These are phyloP conservation scores for Sarcoramphus papa DNA, from an alignment of 2,797 vertebrate species.

Conservation along the genomic window DNA sequence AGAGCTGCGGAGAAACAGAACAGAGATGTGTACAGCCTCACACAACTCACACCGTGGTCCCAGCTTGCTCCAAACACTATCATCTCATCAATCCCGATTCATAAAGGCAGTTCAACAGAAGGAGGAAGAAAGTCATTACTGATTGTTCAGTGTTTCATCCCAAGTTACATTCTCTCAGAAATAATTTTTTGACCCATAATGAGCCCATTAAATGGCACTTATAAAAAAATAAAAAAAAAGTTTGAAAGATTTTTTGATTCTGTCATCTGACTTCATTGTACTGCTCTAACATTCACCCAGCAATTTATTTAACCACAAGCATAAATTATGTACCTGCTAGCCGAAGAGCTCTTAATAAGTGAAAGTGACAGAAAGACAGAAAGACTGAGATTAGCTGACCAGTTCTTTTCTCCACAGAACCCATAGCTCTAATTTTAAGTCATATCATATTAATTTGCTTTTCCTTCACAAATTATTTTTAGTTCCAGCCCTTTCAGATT, in stretches of 20 bases:
- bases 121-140: not conserved
- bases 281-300: not conserved
- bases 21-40: not conserved
- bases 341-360: not conserved
- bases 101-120: not conserved
- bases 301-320: not conserved
- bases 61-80: not conserved
- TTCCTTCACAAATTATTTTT: constrained; percentile 63
- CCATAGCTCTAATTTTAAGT: constrained; percentile 43
- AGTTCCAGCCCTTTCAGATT: constrained; percentile 20
- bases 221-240: not conserved
- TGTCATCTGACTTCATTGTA: not conserved
- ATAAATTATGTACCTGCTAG: not conserved
- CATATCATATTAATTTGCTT: constrained; percentile 35
- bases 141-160: not conserved
- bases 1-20: not conserved
- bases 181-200: not conserved
- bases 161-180: not conserved
- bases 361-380: constrained; percentile 24
- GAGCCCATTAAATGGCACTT: not conserved
- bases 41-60: not conserved
- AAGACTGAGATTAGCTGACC: constrained; percentile 28
- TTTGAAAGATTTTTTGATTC: not conserved
- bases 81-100: not conserved
- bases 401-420: constrained; percentile 20